Conservation (phyloP, 1,140 invertebrate species). For the Chrysoperla carnea region DNA sequence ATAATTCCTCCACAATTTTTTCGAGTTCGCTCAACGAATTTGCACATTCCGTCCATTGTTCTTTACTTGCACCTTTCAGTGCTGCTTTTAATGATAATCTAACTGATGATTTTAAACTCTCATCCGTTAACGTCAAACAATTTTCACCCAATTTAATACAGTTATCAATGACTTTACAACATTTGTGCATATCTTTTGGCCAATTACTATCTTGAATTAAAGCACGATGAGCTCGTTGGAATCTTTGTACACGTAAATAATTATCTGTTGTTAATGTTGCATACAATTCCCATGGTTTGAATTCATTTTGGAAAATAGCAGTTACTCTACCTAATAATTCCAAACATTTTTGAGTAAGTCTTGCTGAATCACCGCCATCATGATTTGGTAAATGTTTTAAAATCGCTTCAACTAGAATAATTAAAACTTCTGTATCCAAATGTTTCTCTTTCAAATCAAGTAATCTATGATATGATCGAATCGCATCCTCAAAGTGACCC, state of each 20-base stretch:
- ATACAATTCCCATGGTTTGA: conserved; percentile 63
- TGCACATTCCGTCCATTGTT: conserved; percentile 22
- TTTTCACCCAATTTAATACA: conserved; percentile 24
- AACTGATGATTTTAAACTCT: conserved; percentile 28
- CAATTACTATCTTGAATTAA: conserved; percentile 39
- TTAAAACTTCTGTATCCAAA: conserved; percentile 59
- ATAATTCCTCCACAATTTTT: too few relatives aligned
- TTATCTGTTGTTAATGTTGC: conserved; percentile 45
- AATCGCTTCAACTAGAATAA: conserved; percentile 55
- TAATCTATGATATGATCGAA: conserved; percentile 66
- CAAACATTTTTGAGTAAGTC: conserved; percentile 40
- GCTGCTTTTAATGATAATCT: conserved; percentile 35
- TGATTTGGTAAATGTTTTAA: conserved; percentile 37
- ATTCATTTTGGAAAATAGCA: conserved; percentile 41
- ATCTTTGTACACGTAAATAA: conserved; percentile 37
- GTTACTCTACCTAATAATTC: conserved; percentile 73
- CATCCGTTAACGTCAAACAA: conserved; percentile 17
- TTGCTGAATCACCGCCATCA: conserved; percentile 25
- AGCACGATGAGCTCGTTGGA: conserved; percentile 38
- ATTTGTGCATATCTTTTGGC: conserved; percentile 33
- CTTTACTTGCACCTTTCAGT: conserved; percentile 27
- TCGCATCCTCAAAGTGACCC: conserved; percentile 54
- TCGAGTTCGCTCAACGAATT: too few relatives aligned
- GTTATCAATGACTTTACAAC: conserved; percentile 27
- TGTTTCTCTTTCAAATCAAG: conserved; percentile 72